Conservation (phyloP, 1,140 invertebrate species). For the Drosophila sucinea region DNA sequence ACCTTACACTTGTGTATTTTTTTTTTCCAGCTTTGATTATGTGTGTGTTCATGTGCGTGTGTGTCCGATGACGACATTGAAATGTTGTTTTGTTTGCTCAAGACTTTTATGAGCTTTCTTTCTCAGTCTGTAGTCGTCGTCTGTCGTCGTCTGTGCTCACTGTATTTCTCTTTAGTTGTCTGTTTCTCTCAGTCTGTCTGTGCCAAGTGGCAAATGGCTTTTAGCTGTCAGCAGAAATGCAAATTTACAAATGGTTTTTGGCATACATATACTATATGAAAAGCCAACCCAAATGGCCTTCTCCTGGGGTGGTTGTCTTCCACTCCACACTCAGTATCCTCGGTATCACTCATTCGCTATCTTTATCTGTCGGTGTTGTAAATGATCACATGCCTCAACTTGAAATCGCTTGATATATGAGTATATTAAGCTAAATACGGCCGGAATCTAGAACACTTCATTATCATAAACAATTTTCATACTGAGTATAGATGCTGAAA, state of each 20-base stretch:
- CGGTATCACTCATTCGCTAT: no score
- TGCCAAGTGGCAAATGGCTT: slow-evolving; percentile 52
- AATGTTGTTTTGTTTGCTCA: slow-evolving; percentile 33
- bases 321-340: not conserved
- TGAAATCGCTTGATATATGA: slow-evolving; percentile 31
- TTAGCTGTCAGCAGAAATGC: slow-evolving; percentile 51
- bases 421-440: slow-evolving; percentile 12
- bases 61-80: slow-evolving; percentile 62
- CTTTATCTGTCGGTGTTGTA: slow-evolving; percentile 26
- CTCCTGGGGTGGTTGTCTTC: slow-evolving; percentile 3
- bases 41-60: not conserved
- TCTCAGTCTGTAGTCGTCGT: not conserved
- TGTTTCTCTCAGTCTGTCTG: slow-evolving; percentile 16
- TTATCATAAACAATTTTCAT: slow-evolving; percentile 24
- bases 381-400: slow-evolving; percentile 29
- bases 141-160: not conserved
- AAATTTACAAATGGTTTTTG: slow-evolving; percentile 58
- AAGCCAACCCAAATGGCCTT: slow-evolving; percentile 20
- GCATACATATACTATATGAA: slow-evolving; percentile 5
- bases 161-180: slow-evolving; percentile 14
- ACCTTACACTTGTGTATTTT: slow-evolving; percentile 50
- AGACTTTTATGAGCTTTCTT: slow-evolving; percentile 45
- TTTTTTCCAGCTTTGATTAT: slow-evolving; percentile 40
- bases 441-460: slow-evolving; percentile 25
- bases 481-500: not conserved